Evolutionary conservation across 2,113 vertebrate species (phyloP).

Genomic region (Sinocyclocheilus anshuiensis): DNA sequence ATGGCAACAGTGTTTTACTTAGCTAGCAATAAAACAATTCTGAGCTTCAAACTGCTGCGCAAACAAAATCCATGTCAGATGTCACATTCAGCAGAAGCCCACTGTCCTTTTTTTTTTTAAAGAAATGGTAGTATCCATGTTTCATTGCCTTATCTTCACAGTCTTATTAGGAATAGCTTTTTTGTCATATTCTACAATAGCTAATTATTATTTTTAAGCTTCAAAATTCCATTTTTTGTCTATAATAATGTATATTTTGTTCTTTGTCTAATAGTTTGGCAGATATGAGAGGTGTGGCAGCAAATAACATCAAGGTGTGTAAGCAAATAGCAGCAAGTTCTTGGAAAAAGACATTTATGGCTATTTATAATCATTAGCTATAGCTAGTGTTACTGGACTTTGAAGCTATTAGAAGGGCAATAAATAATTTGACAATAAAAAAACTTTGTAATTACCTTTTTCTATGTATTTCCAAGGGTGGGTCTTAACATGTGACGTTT

Average conservation of each 20-base stretch:
- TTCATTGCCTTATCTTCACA: background rate
- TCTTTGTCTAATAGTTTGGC: no score
- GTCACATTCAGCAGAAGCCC: background rate
- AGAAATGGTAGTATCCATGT: background rate
- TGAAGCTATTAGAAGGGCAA: background rate
- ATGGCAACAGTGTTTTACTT: conserved; percentile 73
- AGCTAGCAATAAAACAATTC: conserved; percentile 72
- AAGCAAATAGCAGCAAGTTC: background rate
- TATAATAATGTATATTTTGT: no score
- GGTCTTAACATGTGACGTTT: background rate
- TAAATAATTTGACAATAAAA: background rate
- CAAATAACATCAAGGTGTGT: background rate
- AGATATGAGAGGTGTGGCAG: background rate
- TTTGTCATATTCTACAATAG: background rate
- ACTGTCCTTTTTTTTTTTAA: background rate
- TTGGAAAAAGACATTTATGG: background rate
- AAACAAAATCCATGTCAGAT: conserved; percentile 58
- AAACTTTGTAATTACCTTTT: background rate
- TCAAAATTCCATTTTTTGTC: background rate
- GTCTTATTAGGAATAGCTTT: background rate
- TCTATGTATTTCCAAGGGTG: background rate
- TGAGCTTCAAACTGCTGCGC: conserved; percentile 61
- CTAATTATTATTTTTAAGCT: background rate
- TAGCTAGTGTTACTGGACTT: background rate
- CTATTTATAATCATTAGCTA: background rate